A percentile compares a stretch with the other conserved stretches of the same genome.
phyloP scores from a whole-genome alignment of 1,140 invertebrate species.

The Orius insidiosus region DNA sequence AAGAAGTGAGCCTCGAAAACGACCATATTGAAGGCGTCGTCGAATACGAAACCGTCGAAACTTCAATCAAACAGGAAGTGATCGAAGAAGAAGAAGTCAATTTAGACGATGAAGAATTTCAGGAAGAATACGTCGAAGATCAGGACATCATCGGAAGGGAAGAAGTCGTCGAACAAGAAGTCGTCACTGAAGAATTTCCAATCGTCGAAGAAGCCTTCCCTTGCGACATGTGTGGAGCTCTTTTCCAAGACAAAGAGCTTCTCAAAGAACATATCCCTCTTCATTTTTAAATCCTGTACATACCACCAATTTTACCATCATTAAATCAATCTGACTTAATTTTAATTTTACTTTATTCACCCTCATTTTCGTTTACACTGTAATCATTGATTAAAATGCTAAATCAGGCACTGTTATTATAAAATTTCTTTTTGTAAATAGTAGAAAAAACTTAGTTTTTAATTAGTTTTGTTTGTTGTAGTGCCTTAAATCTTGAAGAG shows the following conservation, averaged over 20 bases:
- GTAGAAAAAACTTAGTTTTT: no score
- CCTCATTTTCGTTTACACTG: no score
- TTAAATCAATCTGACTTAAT: background rate
- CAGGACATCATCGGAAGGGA: slow-evolving; percentile 1
- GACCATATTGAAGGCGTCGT: no score
- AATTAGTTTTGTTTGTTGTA: no score
- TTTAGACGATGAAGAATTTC: slow-evolving; percentile 2
- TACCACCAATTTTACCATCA: slow-evolving; percentile 3
- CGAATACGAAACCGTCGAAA: background rate
- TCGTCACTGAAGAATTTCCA: slow-evolving; percentile 14
- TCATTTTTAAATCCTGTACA: slow-evolving; percentile 13
- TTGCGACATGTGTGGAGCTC: slow-evolving; percentile 13
- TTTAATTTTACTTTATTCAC: background rate
- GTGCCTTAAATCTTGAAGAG: no score
- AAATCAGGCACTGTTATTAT: no score
- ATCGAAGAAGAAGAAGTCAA: slow-evolving; percentile 7
- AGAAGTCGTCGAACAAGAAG: slow-evolving; percentile 11
- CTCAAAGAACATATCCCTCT: slow-evolving; percentile 14
- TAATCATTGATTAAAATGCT: no score
- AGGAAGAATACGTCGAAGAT: slow-evolving; percentile 4
- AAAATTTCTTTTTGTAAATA: no score
- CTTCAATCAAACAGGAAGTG: slow-evolving; percentile 1
- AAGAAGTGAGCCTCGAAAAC: background rate
- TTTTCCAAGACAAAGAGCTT: slow-evolving; percentile 15
- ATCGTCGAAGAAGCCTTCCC: slow-evolving; percentile 11